Evolutionary conservation across 2,797 vertebrate species (phyloP), one percentile per base, ranked within the genome.

Genomic region (Anguilla obscura): DNA sequence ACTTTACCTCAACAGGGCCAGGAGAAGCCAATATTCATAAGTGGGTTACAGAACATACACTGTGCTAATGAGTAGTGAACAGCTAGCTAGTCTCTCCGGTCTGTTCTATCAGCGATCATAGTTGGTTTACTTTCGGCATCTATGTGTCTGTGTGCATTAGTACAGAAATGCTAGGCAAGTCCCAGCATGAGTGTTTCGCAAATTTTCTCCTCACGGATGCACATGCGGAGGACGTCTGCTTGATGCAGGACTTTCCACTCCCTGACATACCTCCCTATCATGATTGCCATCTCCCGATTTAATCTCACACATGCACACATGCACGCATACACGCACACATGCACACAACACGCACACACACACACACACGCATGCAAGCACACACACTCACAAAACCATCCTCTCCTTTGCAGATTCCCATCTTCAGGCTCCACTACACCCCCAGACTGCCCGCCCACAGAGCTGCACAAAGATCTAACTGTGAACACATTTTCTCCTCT

Each of bases 391-490:
- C 63, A n/a, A 24, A 9, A 33, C 0, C 58, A 4, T 9, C 21
- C 50, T 21, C 45, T 7, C 8, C 74, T 79, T 40, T 79, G 92
- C 85, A 88, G 36, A 93, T 93, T 91, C 88, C 88, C 91, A 92
- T 93, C 90, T 91, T 90, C 21, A 84, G 85, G 92, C 91, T 93
- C 76, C 50, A n/a, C 87, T 88, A 91, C 87, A 58, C 87, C 92
- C 90, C 91, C 89, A 87, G 89, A 92, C 91, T 88, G 0, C 87
- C 90, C 91, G 90, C 89, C 90, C 90, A 89, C 52, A 85, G 88
- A 69, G 89, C 89, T 36, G 40, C 80, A 2, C 36, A 40, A 40
- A 40, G 5, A 88, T 93, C 93, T 94, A 92, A 94, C 95, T 93
- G 92, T 93, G 93, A 74, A 56, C 66, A 27, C 60, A 74, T 84